Percentiles rank a stretch among this genome's conserved stretches.
Conservation (phyloP, 2,888 invertebrate species). For the Dusona sp. region DNA sequence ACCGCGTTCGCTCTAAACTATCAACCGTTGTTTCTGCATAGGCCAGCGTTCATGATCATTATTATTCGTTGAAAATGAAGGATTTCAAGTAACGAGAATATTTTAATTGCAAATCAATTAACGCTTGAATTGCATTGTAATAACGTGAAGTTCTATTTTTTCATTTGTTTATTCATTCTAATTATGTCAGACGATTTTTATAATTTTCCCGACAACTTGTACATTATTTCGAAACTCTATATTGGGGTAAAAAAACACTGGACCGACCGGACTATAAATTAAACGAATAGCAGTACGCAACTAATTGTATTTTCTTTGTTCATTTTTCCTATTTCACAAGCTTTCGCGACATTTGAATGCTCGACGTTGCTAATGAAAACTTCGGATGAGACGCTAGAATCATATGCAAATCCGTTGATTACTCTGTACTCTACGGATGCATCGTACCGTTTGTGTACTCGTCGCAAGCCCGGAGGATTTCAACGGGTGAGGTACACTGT, state of each 20-base stretch:
- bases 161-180: background rate
- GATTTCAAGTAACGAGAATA: background rate
- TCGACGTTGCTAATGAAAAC: constrained; percentile 72
- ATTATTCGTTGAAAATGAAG: constrained; percentile 15
- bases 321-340: constrained; percentile 2
- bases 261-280: background rate
- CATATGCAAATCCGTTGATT: constrained; percentile 76
- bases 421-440: constrained; percentile 65
- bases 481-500: constrained; percentile 2
- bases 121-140: constrained; percentile 4
- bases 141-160: background rate
- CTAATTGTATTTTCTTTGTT: constrained; percentile 69
- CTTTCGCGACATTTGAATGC: constrained; percentile 57
- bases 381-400: constrained; percentile 63
- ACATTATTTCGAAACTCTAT: background rate
- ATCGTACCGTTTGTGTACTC: constrained; percentile 32
- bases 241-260: background rate
- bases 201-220: background rate
- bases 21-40: constrained; percentile 10
- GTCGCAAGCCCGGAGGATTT: constrained; percentile 42
- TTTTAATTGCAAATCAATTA: background rate
- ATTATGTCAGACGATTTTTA: background rate
- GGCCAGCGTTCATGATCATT: constrained; percentile 2
- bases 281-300: constrained; percentile 14
- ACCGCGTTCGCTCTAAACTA: constrained; percentile 2